Evolutionary conservation across 2,797 vertebrate species (phyloP), one percentile per base, ranked within the genome.

Genomic region (Huso huso): DNA sequence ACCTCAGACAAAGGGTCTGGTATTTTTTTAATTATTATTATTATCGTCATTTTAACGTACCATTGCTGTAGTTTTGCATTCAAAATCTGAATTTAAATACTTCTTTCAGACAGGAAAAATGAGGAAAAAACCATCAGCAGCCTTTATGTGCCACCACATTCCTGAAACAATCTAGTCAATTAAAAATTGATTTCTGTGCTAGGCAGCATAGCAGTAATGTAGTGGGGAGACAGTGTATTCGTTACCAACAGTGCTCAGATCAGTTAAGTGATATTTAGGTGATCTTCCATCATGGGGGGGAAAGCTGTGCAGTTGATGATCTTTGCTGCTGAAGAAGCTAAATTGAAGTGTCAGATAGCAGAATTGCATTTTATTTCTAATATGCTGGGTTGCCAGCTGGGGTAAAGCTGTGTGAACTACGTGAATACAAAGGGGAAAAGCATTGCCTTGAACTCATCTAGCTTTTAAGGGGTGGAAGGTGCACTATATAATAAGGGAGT

Each of bases 281-380:
- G 82, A 79, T 85, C 83, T 86, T 88, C 83, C 82, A 81, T 87
- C 84, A 79, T 76, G 76, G 82, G 78, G 23, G 78, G 72, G 81
- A 82, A 78, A 84, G 81, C 83, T 70, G 71, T 72, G 76, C 66
- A 69, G 78, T 79, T 84, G 86, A 86, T 86, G 88, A 86, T 85
- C 82, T 81, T 83, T 77, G 78, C 82, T 82, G 79, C 82, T 79
- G 77, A 83, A 78, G 82, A 78, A 87, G 79, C 78, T 85, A 87
- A 89, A 88, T 82, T 84, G 79, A 87, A 89, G 84, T 86, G 88
- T 88, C 86, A 87, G 81, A 70, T 82, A 83, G 72, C 78, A 83
- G 79, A 77, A 82, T 87, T 87, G 84, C 81, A 81, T 88, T 90
- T 91, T 89, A 86, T 87, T 87, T 89, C 86, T 87, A 84, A 84